These are phyloP conservation scores for Spondyliosoma cantharus DNA, from an alignment of 2,797 vertebrate genomes.

Conservation along the genomic window DNA sequence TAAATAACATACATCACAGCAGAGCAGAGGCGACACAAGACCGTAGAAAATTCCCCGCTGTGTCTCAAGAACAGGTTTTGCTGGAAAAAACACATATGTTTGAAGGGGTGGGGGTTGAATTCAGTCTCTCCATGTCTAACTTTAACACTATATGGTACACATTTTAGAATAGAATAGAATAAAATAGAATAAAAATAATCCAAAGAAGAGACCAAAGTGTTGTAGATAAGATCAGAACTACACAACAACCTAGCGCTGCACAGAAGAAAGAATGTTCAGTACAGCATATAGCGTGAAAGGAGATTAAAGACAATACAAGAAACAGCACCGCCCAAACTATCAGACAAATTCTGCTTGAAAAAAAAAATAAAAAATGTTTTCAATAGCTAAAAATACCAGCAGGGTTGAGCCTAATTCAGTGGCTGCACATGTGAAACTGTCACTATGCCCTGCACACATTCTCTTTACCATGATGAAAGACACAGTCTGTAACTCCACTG, in stretches of 20 bases:
- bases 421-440: conserved; percentile 56
- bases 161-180: conserved; percentile 21
- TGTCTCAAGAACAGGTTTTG: conserved; percentile 14
- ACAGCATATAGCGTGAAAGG: conserved; percentile 7
- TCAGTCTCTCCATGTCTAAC: conserved; percentile 8
- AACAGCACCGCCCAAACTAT: conserved; percentile 57
- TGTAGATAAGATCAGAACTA: conserved; percentile 35
- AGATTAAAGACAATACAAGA: conserved; percentile 53
- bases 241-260: conserved; percentile 23
- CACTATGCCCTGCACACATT: conserved; percentile 54
- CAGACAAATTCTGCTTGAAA: conserved; percentile 56
- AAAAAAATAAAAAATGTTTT: conserved; percentile 28
- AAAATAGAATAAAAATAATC: conserved; percentile 11
- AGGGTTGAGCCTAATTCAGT: conserved; percentile 46
- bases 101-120: conserved; percentile 24
- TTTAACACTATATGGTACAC: conserved; percentile 12
- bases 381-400: conserved; percentile 67
- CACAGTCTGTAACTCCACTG: conserved; percentile 47
- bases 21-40: conserved; percentile 30
- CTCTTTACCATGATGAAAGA: conserved; percentile 68
- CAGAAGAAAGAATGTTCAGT: conserved; percentile 36
- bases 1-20: conserved; percentile 14
- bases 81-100: conserved; percentile 45
- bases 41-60: conserved; percentile 13
- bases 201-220: conserved; percentile 34